Evolutionary conservation across 2,797 vertebrate species (phyloP), one percentile per base, ranked within the genome.

Genomic region (Mormyrus proboscirostris): DNA sequence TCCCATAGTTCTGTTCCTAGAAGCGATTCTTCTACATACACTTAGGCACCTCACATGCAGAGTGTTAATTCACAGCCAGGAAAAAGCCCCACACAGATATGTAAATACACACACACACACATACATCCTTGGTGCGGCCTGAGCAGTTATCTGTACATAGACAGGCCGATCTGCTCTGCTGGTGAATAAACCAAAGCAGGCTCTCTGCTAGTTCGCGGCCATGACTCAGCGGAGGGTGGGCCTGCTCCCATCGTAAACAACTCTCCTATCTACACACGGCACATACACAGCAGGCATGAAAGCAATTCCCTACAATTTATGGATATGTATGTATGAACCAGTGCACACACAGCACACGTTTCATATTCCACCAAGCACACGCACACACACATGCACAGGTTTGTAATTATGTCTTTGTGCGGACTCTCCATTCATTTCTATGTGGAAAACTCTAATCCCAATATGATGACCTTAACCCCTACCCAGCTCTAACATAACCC

Each of bases 91-190:
- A 69, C 29, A 69, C 65, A 73, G 10, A 73, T 79, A n/a, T n/a
- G 33, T 79, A 79, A 41, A 79, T 44, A n/a, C 2, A 79, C 73
- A 44, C 38, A 76, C 69, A 76, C 73, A 79, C 69, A 38, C 69
- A n/a, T 14, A 9, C 73, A 44, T 44, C 14, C 14, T 44, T 7
- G 38, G 38, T 79, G 38, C 7, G 73, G 73, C n/a, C 33, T 19
- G 38, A 79, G 73, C 73, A 79, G 73, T 79, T 79, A 79, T 79
- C 73, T 79, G 73, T 44, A 79, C 73, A n/a, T 7, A 44, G 73
- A 16, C 73, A 79, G 73, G 38, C 16, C 41, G 19, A 79, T 79
- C 41, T 41, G 73, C 73, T 79, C 73, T n/a, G 73, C 69, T 76
- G 33, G 69, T 76, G 69, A 76, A 76, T 41, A 76, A 41, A 41